Evolutionary conservation across 2,113 vertebrate species (phyloP).

Genomic region (Aldabrachelys gigantea): DNA sequence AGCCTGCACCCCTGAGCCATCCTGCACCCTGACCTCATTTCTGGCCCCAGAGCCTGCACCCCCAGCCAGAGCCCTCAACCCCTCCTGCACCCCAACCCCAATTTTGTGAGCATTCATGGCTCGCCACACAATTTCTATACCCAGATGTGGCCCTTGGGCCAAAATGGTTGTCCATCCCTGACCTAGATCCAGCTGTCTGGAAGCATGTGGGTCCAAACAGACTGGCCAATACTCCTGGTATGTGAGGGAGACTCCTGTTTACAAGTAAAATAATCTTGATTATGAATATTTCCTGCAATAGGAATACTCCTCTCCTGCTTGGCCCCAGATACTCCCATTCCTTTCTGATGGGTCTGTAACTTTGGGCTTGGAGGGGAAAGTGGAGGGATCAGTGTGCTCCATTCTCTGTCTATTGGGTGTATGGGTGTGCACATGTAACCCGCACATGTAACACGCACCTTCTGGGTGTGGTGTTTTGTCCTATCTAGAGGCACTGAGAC

Average conservation of each 20-base stretch:
- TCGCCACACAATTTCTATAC: too few species aligned
- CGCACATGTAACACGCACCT: too few species aligned
- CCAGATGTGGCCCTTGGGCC: too few species aligned
- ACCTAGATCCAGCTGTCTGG: rapidly evolving
- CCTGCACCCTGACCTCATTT: too few species aligned
- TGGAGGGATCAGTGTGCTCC: not conserved
- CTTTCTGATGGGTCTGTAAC: not conserved
- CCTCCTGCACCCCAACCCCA: too few species aligned
- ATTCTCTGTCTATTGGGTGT: not conserved
- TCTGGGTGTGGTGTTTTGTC: too few species aligned
- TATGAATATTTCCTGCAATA: not conserved
- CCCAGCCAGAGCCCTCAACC: too few species aligned
- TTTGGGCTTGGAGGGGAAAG: not conserved
- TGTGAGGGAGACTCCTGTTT: not conserved
- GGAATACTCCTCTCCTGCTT: not conserved
- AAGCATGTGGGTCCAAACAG: not conserved
- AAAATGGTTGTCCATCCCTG: too few species aligned
- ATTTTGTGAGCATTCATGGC: too few species aligned
- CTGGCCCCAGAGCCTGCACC: too few species aligned
- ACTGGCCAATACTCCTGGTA: not conserved
- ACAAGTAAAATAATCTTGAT: not conserved
- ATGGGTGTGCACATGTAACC: not conserved
- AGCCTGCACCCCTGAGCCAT: too few species aligned
- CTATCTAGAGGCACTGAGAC: too few species aligned
- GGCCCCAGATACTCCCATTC: not conserved